Base-by-base conservation (phyloP, 1,140 invertebrate genomes). In the Berghia stephanieae region DNA sequence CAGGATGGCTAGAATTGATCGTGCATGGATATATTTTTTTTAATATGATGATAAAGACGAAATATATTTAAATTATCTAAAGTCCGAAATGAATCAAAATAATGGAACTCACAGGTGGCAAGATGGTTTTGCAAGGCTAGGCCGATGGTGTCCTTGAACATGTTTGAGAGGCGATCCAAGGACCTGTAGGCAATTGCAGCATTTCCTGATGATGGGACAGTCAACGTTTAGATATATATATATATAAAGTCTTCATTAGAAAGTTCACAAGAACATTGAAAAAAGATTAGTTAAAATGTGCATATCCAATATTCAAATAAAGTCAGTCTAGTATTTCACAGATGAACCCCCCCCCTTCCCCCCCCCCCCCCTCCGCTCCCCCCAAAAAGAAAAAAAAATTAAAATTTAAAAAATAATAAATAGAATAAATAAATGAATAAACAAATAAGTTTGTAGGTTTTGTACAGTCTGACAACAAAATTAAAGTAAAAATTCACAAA, bases 121-220 rank as follows among this genome's bases (percentile, higher is more conserved):
- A 81, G 36, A 42, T 81, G 67, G 8, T 78, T 55, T 13, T 69
- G 66, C n/a, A 81, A 42, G 1, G 68, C 55, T 44, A 78, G 70
- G 36, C 73, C 63, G 21, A 81, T 24, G 4, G 36, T 67, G 74
- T 81, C 77, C 43, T 78, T 81, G 3, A 81, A 31, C 1, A 36
- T 40, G 27, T 68, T 66, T 6, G 79, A 81, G 40, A 81, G 27
- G 57, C 63, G 55, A 18, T 81, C 74, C 42, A 81, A 55, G 57
- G 72, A 73, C 49, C 63, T 60, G 63, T 73, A 81, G 10, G 67
- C 43, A 21, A 18, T 31, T 40, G 69, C 34, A 3, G 31, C 55
- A 66, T 73, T 71, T 78, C n/a, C n/a, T n/a, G n/a, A n/a, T n/a
- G n/a, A n/a, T n/a, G n/a, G 66, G 38, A 75, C 27, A 10, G 16